Evolutionary conservation across 2,113 vertebrate genomes (phyloP), one percentile per base, ranked within the genome.

Genomic region (Notiomystis cincta): DNA sequence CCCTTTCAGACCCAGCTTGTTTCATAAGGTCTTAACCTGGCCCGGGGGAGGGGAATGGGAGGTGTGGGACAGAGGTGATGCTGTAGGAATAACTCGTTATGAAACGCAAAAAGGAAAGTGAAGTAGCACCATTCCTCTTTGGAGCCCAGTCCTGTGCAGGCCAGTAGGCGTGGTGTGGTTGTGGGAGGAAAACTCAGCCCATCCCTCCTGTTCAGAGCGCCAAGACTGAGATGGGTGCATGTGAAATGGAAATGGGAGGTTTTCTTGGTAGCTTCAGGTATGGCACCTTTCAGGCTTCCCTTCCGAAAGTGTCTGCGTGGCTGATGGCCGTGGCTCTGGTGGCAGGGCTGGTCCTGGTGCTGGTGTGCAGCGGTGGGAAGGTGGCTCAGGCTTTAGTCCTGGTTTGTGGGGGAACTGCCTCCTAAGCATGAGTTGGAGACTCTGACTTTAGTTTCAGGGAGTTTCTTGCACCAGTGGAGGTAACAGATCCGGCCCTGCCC

Each of bases 81-180:
- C 62, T 69, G 6, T 42, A 13, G 44, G 22, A 82, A 53, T 0
- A 4, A 25, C 70, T 80, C 2, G 0, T 40, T 51, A 7, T 8
- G 15, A 73, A 75, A 45, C n/a, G 45, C 33, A 19, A 24, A 70
- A 30, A 66, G 16, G 16, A 44, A 87, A 57, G 47, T 1, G 2
- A 54, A 50, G 30, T 58, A 47, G 45, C 22, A 28, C 8, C 3
- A 1, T 40, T 89, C 4, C 18, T 77, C 13, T 30, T 15, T 6
- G 48, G n/a, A 80, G 12, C 11, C 35, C 7, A 16, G 15, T 21
- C 27, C 17, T 28, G 15, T 35, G 13, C 11, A 6, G 23, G 23
- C 14, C 23, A 3, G 5, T 33, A 19, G 44, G 21, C 22, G 21
- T 38, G 51, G 11, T 45, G 33, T 42, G 54, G 14, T 15, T 81